Evolutionary conservation across 1,140 invertebrate genomes (phyloP).

Genomic region (Drosophila hydei): DNA sequence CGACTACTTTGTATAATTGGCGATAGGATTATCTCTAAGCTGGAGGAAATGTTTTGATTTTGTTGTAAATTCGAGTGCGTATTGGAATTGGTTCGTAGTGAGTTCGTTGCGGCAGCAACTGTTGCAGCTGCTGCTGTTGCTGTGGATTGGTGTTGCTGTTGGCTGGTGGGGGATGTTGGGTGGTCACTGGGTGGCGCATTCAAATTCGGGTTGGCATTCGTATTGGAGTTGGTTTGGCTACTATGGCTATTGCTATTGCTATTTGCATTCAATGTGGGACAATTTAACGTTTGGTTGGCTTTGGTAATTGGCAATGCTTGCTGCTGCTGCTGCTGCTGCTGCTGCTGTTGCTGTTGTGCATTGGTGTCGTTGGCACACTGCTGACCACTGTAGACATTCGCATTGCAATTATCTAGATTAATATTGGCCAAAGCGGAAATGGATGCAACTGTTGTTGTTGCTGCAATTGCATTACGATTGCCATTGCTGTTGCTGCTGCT

Average conservation of each 20-base stretch:
- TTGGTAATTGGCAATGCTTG: constrained; percentile 66
- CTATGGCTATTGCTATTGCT: constrained; percentile 45
- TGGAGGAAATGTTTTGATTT: constrained; percentile 84
- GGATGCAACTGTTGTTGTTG: constrained; percentile 19
- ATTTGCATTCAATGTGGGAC: constrained; percentile 76
- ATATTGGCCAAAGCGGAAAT: constrained; percentile 63
- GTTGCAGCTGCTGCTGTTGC: constrained; percentile 27
- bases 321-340: constrained; percentile 35
- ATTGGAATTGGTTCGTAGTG: constrained; percentile 46
- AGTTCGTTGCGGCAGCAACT: constrained; percentile 48
- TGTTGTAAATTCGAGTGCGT: constrained; percentile 73
- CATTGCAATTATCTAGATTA: constrained; percentile 84
- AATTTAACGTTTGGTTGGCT: constrained; percentile 74
- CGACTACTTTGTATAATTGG: constrained; percentile 84
- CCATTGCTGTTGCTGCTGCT: constrained; percentile 41
- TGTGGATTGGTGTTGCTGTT: constrained; percentile 44
- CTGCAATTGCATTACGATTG: constrained; percentile 34
- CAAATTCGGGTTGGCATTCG: constrained; percentile 48
- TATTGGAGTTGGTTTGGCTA: constrained; percentile 56
- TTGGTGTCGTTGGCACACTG: constrained; percentile 36
- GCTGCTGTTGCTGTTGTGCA: constrained; percentile 26
- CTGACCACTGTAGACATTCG: constrained; percentile 71
- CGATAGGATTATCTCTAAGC: constrained; percentile 84
- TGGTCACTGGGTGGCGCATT: constrained; percentile 48
- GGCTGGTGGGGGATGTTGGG: constrained; percentile 48